Base-by-base conservation (phyloP, 1,140 invertebrate species). In the Liolophura sinensis region DNA sequence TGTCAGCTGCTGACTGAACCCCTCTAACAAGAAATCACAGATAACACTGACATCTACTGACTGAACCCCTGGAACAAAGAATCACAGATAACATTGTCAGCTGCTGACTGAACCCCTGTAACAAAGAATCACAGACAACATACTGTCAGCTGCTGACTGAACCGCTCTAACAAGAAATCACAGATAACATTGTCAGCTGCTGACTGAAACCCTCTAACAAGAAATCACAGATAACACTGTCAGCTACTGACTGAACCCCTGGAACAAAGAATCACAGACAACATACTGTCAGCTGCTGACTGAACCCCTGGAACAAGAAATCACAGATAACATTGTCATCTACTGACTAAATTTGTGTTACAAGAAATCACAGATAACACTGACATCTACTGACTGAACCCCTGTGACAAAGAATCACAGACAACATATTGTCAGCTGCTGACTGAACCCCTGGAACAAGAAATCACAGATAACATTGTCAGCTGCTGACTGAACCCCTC, bases 401-500 rank as follows among this genome's bases (percentile, higher is more conserved):
- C n/a, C n/a, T n/a, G n/a, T n/a, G n/a, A n/a, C n/a, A n/a, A n/a
- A n/a, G n/a, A n/a, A n/a, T 99, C 98, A 88, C 97, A 99, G 55
- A 99, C 97, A 27, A 99, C 98, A 89, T 99, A n/a, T n/a, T 99
- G 0, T 99, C 97, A 40, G 97, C 97, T 63, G 98, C 97, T n/a
- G n/a, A n/a, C n/a, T n/a, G n/a, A n/a, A n/a, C n/a, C n/a, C n/a
- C n/a, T n/a, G n/a, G n/a, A n/a, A n/a, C n/a, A n/a, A n/a, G n/a
- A n/a, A n/a, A n/a, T 99, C 98, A 88, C 97, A 99, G 55, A 99
- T 97, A 27, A 99, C 98, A 89, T 99, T 99, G 0, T 99, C 97
- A 40, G 97, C 97, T 63, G 98, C 97, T 47, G 96, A 98, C 86
- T 99, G 97, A 24, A 99, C 97, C 72, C 96, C 95, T 92, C 83